Conservation (phyloP, 2,113 vertebrate species). For the Python bivittatus region DNA sequence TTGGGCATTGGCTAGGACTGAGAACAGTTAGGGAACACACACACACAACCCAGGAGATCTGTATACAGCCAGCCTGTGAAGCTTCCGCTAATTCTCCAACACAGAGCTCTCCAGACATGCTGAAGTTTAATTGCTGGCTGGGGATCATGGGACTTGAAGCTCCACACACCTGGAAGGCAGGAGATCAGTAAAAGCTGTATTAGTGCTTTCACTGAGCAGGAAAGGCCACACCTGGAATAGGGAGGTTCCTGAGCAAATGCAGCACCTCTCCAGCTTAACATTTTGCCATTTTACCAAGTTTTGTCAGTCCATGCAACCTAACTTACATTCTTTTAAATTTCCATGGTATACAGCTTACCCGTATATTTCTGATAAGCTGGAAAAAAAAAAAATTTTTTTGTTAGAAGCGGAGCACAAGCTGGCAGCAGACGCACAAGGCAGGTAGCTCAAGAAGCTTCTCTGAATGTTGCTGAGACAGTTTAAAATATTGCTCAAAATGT, state of each 20-base stretch:
- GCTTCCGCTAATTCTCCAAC: not conserved
- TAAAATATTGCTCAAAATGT: not conserved
- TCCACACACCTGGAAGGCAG: not conserved
- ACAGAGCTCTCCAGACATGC: not conserved
- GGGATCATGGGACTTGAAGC: not conserved
- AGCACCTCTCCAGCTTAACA: not conserved
- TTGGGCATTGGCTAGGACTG: not conserved
- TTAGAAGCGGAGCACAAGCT: not conserved
- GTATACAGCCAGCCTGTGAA: not conserved
- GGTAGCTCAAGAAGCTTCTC: no score
- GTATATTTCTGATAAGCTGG: not conserved
- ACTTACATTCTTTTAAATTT: no score
- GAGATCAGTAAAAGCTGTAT: not conserved
- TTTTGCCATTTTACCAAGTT: not conserved
- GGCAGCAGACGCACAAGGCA: not conserved
- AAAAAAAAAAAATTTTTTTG: no score
- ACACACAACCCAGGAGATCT: not conserved
- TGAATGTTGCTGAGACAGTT: not conserved
- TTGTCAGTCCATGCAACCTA: not conserved
- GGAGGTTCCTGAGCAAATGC: not conserved
- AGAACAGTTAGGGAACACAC: not conserved
- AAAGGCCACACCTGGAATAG: not conserved
- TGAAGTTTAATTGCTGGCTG: not conserved
- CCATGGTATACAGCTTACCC: not conserved
- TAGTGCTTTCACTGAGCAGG: no score